Evolutionary conservation across 2,113 vertebrate genomes (phyloP), one percentile per base, ranked within the genome.

Genomic region (Zosterops japonicus): DNA sequence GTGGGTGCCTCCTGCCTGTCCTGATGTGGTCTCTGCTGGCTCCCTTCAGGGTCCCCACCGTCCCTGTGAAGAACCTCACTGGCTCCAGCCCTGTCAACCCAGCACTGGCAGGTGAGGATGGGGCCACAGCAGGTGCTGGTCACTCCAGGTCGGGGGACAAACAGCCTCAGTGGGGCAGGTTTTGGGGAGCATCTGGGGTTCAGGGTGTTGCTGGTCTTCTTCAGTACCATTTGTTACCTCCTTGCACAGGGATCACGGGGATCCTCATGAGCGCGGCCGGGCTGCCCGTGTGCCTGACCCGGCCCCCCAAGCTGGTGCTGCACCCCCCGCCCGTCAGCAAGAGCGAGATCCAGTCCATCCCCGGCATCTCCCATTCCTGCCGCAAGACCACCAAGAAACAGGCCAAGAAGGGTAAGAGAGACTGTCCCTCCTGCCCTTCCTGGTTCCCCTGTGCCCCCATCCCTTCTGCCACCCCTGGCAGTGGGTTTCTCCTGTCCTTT

Each of bases 341-440:
- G 95, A 98, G 98, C 0, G 99, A 99, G 94, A 98, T 99, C 82
- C 99, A 99, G 91, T 98, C 99, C n/a, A 98, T 99, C 89, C 98
- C 98, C 0, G 99, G 99, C 25, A 97, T 99, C 89, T 98, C 98
- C 88, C 98, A 99, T 97, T 98, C 98, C 68, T 99, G 98, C 97
- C 98, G 99, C 95, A 99, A 99, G 95, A 99, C 99, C 87, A 99
- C 98, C 94, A 99, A 99, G 97, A 99, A 99, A n/a, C 99, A 99
- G 94, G 98, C 98, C 77, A 98, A 98, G 93, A 99, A 99, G 95
- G 99, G 99, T 99, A 49, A 96, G 93, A 53, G n/a, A n/a, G n/a
- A 9, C 28, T 44, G 60, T 35, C 14, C 16, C 9, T 8, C 3
- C 8, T 53, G 60, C 44, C 42, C 52, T 44, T 7, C 49, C 24